Conservation (phyloP, 2,113 vertebrate species). For the Panthera leo region DNA sequence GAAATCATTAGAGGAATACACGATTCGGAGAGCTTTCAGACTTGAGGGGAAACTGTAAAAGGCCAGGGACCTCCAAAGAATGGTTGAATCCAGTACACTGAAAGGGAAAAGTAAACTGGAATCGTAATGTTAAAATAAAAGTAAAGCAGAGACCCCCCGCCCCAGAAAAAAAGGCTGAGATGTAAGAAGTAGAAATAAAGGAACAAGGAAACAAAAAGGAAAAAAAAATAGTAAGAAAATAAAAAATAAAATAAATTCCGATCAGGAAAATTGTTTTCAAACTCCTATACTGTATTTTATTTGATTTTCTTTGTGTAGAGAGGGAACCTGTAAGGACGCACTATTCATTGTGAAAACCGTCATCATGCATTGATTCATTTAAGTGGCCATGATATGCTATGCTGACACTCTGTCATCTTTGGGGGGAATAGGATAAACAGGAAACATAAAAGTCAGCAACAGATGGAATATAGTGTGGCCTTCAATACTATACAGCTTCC, state of each 20-base stretch:
- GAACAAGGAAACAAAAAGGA: background rate
- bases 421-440: background rate
- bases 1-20: constrained; percentile 16
- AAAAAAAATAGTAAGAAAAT: background rate
- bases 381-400: background rate
- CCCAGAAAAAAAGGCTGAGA: background rate
- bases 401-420: background rate
- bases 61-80: background rate
- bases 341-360: constrained; percentile 20
- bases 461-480: background rate
- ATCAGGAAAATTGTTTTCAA: background rate
- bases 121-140: background rate
- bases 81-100: background rate
- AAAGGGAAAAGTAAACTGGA: background rate
- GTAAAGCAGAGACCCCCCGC: background rate
- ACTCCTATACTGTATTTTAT: background rate
- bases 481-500: background rate
- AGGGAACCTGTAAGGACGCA: background rate
- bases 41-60: background rate
- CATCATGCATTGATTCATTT: background rate
- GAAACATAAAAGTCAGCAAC: background rate
- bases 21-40: background rate
- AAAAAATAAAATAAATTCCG: constrained; percentile 20
- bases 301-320: background rate
- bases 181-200: background rate